phyloP scores from a whole-genome alignment of 2,113 vertebrate species.

The Rhadina sibilatrix region DNA sequence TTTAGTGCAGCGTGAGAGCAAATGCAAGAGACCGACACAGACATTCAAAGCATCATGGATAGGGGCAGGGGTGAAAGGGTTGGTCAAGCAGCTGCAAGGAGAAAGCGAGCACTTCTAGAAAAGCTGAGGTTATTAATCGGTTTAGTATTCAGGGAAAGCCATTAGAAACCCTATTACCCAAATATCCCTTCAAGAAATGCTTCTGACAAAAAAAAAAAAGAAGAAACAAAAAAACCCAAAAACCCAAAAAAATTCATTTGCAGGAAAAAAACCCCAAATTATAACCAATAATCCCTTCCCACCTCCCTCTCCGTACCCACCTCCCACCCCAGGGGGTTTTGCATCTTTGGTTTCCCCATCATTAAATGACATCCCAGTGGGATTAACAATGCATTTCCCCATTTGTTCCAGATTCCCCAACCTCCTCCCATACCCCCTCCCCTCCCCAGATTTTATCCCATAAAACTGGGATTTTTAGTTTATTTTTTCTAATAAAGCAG shows the following conservation, averaged over 20 bases:
- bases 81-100: slow-evolving; percentile 92
- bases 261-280: background rate
- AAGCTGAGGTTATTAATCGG: slow-evolving; percentile 88
- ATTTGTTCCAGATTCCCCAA: background rate
- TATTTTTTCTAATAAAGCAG: background rate
- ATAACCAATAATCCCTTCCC: background rate
- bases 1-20: slow-evolving; percentile 94
- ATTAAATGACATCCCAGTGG: background rate
- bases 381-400: background rate
- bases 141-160: slow-evolving; percentile 88
- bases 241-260: background rate
- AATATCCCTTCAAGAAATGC: slow-evolving; percentile 85
- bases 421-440: background rate
- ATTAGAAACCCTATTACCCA: slow-evolving; percentile 89
- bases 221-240: background rate
- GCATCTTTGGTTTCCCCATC: slow-evolving; percentile 46
- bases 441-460: slow-evolving; percentile 10
- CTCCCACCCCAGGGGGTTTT: slow-evolving; percentile 20
- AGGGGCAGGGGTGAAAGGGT: slow-evolving; percentile 86
- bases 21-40: slow-evolving; percentile 95
- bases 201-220: background rate
- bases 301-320: background rate
- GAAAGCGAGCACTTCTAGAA: slow-evolving; percentile 89
- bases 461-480: background rate
- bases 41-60: slow-evolving; percentile 99